A percentile compares a stretch with the other conserved stretches of the same genome.
These are phyloP conservation scores for Parauchenoglanis punctatus DNA, from an alignment of 2,797 vertebrate genomes.

Conservation along the genomic window DNA sequence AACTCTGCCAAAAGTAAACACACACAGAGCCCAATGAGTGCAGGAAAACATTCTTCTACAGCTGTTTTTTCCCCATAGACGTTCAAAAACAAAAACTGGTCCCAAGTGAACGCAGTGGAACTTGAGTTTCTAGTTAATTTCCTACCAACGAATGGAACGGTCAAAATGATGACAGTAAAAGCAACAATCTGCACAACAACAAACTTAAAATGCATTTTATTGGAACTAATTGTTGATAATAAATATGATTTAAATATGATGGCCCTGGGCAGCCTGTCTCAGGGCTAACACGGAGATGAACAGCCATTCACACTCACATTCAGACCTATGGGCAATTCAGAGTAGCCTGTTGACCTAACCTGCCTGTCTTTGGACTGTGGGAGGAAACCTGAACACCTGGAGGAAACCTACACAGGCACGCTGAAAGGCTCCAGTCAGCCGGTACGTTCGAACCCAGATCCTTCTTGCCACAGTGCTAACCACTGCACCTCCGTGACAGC, in stretches of 20 bases:
- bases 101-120: not conserved
- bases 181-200: not conserved
- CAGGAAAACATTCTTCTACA: constrained; percentile 26
- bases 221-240: not conserved
- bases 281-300: no score
- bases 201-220: not conserved
- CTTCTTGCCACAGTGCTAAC: no score
- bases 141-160: not conserved
- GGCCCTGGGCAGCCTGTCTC: no score
- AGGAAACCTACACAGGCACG: no score
- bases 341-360: no score
- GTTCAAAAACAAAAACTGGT: not conserved
- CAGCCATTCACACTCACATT: no score
- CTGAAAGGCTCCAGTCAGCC: no score
- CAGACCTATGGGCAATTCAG: no score
- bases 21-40: constrained; percentile 11
- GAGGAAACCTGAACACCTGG: no score
- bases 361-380: no score
- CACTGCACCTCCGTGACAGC: no score
- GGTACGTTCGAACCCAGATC: no score
- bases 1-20: constrained; percentile 53
- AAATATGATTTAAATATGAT: not conserved
- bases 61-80: not conserved
- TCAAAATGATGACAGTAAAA: not conserved
- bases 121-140: constrained; percentile 1